These are phyloP conservation scores for Kryptolebias ocellatus DNA, from an alignment of 2,797 vertebrate species.

Conservation along the genomic window DNA sequence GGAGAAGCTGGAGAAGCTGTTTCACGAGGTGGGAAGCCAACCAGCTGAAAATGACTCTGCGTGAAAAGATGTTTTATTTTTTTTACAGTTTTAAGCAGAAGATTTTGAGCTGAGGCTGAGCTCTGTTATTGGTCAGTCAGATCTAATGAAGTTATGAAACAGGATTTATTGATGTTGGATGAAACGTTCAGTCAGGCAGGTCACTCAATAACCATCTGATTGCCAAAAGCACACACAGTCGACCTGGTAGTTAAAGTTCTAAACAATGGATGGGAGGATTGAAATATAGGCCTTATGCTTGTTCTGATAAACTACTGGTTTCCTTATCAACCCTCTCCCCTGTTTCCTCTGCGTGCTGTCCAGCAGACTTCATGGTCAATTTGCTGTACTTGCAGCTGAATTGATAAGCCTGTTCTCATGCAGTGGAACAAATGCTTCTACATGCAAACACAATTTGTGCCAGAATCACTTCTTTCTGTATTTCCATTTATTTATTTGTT, in stretches of 20 bases:
- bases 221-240: slow-evolving; percentile 29
- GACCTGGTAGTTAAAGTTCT: slow-evolving; percentile 46
- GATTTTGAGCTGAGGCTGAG: slow-evolving; percentile 9
- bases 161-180: slow-evolving; percentile 14
- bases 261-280: slow-evolving; percentile 31
- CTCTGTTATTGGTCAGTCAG: slow-evolving; percentile 1
- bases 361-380: slow-evolving; percentile 67
- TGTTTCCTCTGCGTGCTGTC: slow-evolving; percentile 64
- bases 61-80: too few relatives aligned
- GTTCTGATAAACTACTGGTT: slow-evolving; percentile 74
- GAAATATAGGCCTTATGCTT: slow-evolving; percentile 59
- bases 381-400: slow-evolving; percentile 73
- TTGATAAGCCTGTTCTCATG: slow-evolving; percentile 77
- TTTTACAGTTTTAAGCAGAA: slow-evolving; percentile 5
- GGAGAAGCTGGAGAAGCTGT: slow-evolving; percentile 95
- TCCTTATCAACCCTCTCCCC: slow-evolving; percentile 78
- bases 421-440: slow-evolving; percentile 43
- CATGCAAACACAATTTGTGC: slow-evolving; percentile 12
- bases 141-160: slow-evolving; percentile 34
- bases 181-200: slow-evolving; percentile 18
- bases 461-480: not conserved
- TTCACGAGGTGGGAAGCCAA: slow-evolving; percentile 87
- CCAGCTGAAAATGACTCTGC: rapidly evolving
- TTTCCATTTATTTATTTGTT: not conserved
- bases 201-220: slow-evolving; percentile 41